These are phyloP conservation scores for Podarcis cretensis DNA, from an alignment of 2,113 vertebrate genomes.

Conservation along the genomic window DNA sequence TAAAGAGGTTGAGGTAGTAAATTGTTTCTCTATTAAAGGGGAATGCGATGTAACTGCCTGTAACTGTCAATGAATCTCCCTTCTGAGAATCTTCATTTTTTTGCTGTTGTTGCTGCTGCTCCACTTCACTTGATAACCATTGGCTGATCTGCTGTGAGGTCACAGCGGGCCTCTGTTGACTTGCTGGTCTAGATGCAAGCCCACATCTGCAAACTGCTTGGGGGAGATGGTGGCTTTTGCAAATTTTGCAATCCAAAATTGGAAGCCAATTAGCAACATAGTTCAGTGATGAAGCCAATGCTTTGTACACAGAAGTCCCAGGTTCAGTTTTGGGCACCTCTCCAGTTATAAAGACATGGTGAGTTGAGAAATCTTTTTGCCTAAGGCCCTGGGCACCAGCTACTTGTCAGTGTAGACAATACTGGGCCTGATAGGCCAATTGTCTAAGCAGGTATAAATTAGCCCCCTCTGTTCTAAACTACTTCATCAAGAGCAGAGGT, in stretches of 20 bases:
- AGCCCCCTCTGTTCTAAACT: neutral
- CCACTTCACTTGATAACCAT: neutral
- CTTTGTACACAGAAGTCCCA: neutral
- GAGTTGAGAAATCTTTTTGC: neutral
- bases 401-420: neutral
- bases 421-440: neutral
- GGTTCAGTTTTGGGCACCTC: neutral
- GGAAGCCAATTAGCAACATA: neutral
- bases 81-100: neutral
- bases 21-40: slow-evolving; percentile 3
- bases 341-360: neutral
- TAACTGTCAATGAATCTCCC: neutral
- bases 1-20: neutral
- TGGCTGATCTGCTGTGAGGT: neutral
- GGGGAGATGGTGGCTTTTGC: too few species aligned
- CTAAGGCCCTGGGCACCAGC: neutral
- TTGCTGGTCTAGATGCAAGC: neutral
- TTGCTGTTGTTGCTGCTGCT: neutral
- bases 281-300: too few species aligned
- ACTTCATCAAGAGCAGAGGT: neutral
- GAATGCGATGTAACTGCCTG: neutral
- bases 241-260: neutral
- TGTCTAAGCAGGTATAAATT: neutral
- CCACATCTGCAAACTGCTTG: neutral
- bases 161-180: neutral